phyloP scores from a whole-genome alignment of 2,888 invertebrate genomes.

The Euphydryas editha region DNA sequence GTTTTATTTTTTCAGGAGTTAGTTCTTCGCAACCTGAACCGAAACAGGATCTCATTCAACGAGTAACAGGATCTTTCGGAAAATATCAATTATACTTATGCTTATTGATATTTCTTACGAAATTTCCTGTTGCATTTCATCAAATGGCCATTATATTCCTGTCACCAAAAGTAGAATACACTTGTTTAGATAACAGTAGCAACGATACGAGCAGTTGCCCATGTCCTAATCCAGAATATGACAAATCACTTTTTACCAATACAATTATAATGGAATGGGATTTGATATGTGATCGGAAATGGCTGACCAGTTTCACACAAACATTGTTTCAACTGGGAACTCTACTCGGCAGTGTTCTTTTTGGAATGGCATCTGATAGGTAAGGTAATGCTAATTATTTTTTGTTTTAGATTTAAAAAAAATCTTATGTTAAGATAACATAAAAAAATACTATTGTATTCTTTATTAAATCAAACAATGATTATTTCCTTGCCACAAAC shows the following conservation, averaged over 20 bases:
- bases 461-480: no score
- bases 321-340: slow-evolving; percentile 90
- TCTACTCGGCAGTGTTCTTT: slow-evolving; percentile 87
- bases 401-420: not conserved
- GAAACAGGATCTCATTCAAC: slow-evolving; percentile 64
- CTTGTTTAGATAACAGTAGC: slow-evolving; percentile 52
- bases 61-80: slow-evolving; percentile 76
- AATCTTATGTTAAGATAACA: not conserved
- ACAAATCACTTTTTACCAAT: slow-evolving; percentile 86
- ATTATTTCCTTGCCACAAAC: no score
- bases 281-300: slow-evolving; percentile 86
- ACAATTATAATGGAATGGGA: slow-evolving; percentile 91
- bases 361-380: slow-evolving; percentile 90
- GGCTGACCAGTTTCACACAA: slow-evolving; percentile 88
- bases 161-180: slow-evolving; percentile 68
- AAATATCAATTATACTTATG: slow-evolving; percentile 77
- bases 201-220: slow-evolving; percentile 69
- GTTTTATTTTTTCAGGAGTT: slow-evolving; percentile 42
- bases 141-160: slow-evolving; percentile 81
- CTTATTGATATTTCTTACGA: slow-evolving; percentile 66
- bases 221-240: slow-evolving; percentile 84
- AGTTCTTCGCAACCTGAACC: slow-evolving; percentile 42
- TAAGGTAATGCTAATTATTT: slow-evolving; percentile 56
- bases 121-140: slow-evolving; percentile 78
- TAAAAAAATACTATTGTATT: not conserved